Percentiles rank a stretch among this genome's conserved stretches.
Conservation (phyloP, 1,140 invertebrate species). For the Drosophila pruinosa region DNA sequence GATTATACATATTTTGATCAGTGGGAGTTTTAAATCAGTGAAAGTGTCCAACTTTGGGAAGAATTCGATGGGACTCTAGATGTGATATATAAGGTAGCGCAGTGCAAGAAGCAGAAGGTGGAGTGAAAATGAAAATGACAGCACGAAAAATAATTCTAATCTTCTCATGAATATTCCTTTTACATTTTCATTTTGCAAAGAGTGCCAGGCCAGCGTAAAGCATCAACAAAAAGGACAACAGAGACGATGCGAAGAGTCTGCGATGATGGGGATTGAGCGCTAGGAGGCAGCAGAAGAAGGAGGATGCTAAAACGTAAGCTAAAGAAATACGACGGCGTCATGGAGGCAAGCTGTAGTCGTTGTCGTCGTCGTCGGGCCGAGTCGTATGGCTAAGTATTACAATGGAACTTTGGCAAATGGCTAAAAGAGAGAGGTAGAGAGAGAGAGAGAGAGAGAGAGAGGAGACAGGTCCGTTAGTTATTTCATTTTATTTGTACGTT, state of each 20-base stretch:
- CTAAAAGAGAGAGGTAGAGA: slow-evolving; percentile 5
- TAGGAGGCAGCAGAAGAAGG: neutral
- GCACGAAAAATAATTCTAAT: slow-evolving; percentile 82
- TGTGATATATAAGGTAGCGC: slow-evolving; percentile 12
- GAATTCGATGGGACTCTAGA: neutral
- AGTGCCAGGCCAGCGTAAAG: slow-evolving; percentile 56
- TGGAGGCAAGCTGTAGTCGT: slow-evolving; percentile 14
- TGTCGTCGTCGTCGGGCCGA: neutral
- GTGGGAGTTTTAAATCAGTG: too few relatives aligned
- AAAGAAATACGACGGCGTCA: slow-evolving; percentile 71
- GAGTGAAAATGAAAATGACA: slow-evolving; percentile 79
- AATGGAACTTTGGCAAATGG: slow-evolving; percentile 63
- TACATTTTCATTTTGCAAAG: slow-evolving; percentile 78
- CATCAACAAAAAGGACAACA: slow-evolving; percentile 70
- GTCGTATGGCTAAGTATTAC: slow-evolving; percentile 60
- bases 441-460: neutral
- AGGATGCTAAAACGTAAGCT: slow-evolving; percentile 50
- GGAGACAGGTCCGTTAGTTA: slow-evolving; percentile 53
- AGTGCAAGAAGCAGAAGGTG: slow-evolving; percentile 50
- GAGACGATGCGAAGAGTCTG: slow-evolving; percentile 20
- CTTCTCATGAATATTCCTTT: slow-evolving; percentile 83
- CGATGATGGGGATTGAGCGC: neutral
- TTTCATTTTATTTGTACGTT: slow-evolving; percentile 65
- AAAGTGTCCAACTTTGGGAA: neutral
- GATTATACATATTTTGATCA: too few relatives aligned